Percentiles rank a stretch among this genome's conserved stretches.
Conservation (phyloP, 2,888 invertebrate species). For the Lithophane semibrunnea region DNA sequence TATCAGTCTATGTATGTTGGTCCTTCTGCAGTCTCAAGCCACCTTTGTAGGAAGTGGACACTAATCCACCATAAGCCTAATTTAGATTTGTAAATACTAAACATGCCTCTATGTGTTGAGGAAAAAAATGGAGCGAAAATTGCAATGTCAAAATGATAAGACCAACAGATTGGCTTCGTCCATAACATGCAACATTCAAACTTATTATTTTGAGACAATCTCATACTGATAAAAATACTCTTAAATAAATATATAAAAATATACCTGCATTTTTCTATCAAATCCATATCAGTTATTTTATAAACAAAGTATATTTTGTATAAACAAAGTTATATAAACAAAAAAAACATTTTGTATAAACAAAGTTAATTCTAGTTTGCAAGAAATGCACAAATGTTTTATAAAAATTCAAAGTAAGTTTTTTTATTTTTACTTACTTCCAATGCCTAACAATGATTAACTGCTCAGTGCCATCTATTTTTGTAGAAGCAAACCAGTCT, state of each 20-base stretch:
- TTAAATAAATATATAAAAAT: background rate
- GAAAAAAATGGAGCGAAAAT: background rate
- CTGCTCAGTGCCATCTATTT: background rate
- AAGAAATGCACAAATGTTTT: background rate
- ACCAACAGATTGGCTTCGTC: background rate
- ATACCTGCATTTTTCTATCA: background rate
- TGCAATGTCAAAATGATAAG: background rate
- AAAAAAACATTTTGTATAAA: background rate
- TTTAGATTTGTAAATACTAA: background rate
- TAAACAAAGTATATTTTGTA: background rate
- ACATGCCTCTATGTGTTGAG: background rate
- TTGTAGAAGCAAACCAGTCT: background rate
- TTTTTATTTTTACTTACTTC: background rate
- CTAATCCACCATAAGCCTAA: background rate
- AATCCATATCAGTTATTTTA: background rate
- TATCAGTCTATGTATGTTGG: background rate
- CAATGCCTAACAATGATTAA: background rate
- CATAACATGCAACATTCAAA: background rate
- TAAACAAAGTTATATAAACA: too few relatives aligned
- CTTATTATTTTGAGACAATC: background rate
- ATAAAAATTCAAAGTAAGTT: background rate
- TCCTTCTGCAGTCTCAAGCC: background rate
- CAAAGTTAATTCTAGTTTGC: background rate
- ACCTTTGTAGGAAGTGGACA: background rate
- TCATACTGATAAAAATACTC: constrained; percentile 2